Conservation (phyloP, 2,797 vertebrate species). For the Sebastes taczanowskii region DNA sequence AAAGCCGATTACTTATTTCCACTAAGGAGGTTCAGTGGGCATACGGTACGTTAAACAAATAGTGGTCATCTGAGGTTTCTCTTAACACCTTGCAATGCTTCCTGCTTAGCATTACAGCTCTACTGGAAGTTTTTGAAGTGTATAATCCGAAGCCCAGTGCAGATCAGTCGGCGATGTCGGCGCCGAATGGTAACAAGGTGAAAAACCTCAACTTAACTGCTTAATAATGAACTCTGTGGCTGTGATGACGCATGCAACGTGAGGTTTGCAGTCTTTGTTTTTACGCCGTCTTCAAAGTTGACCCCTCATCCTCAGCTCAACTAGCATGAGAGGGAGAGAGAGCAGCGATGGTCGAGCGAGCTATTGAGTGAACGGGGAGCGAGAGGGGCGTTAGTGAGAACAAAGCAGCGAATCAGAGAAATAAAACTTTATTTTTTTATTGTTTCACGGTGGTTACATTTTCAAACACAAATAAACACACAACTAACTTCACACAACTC, state of each 20-base stretch:
- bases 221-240: slow-evolving; percentile 53
- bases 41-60: not conserved
- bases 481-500: no score
- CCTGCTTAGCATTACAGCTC: slow-evolving; percentile 37
- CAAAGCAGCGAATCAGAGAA: no score
- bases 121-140: slow-evolving; percentile 35
- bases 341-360: no score
- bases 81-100: slow-evolving; percentile 44
- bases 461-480: no score
- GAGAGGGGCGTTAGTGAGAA: no score
- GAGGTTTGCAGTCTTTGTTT: slow-evolving; percentile 4
- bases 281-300: not conserved
- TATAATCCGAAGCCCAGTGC: slow-evolving; percentile 45
- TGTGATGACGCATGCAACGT: slow-evolving; percentile 41
- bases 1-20: slow-evolving; percentile 42
- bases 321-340: no score
- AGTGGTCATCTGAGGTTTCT: slow-evolving; percentile 28
- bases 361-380: no score
- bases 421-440: no score
- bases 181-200: slow-evolving; percentile 8
- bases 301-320: no score
- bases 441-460: no score
- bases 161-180: slow-evolving; percentile 62
- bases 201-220: slow-evolving; percentile 54
- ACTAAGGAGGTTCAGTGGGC: not conserved